Percentiles rank a stretch among this genome's conserved stretches.
These are phyloP conservation scores for Limulus polyphemus DNA, from an alignment of 2,888 invertebrate genomes.

Conservation along the genomic window DNA sequence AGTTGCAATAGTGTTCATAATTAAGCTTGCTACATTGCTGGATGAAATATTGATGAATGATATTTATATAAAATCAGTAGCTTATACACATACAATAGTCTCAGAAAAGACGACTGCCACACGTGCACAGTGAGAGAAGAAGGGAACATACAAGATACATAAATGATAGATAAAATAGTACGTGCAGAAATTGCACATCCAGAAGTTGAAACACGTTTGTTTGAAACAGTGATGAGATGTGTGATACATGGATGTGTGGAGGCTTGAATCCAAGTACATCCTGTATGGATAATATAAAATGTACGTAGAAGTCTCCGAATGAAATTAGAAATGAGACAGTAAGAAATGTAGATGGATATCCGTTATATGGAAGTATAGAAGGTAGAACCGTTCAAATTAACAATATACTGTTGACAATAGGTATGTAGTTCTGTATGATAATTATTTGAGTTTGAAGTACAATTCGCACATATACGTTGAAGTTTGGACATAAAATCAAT, in stretches of 20 bases:
- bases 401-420: neutral
- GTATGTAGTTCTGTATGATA: neutral
- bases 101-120: slow-evolving; percentile 34
- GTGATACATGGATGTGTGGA: slow-evolving; percentile 30
- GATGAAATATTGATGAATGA: slow-evolving; percentile 5
- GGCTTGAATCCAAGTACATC: slow-evolving; percentile 27
- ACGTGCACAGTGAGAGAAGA: slow-evolving; percentile 26
- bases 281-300: slow-evolving; percentile 36
- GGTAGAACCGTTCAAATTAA: neutral
- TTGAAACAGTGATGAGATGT: slow-evolving; percentile 14
- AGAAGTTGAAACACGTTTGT: no score
- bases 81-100: slow-evolving; percentile 22
- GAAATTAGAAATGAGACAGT: slow-evolving; percentile 27
- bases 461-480: neutral
- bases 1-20: no score
- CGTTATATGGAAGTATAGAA: slow-evolving; percentile 30
- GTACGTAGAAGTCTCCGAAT: slow-evolving; percentile 36
- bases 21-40: neutral
- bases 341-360: slow-evolving; percentile 33
- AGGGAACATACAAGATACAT: no score
- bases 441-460: neutral
- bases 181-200: no score
- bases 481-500: neutral
- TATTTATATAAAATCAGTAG: slow-evolving; percentile 3
- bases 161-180: no score